Percentiles rank a stretch among this genome's conserved stretches.
Conservation (phyloP, 2,113 vertebrate species). For the Mormyrus iriodes region DNA sequence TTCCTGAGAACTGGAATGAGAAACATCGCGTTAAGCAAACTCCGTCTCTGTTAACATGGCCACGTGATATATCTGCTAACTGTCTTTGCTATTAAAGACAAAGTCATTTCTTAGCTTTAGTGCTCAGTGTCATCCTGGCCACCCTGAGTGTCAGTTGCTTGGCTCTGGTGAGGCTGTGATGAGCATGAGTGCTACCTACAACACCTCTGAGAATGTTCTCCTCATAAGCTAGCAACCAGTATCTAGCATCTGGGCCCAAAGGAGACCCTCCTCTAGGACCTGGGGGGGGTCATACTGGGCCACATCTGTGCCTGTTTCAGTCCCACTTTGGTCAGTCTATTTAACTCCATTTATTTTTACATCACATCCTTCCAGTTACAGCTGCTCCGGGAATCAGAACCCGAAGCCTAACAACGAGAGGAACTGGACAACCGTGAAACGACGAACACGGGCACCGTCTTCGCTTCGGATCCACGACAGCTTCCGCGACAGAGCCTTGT, state of each 20-base stretch:
- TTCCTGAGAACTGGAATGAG: background rate
- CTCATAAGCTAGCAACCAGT: background rate
- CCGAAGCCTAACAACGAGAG: background rate
- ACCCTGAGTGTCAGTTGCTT: background rate
- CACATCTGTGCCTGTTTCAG: background rate
- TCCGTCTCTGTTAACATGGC: background rate
- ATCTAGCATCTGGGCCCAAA: background rate
- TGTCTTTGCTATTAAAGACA: background rate
- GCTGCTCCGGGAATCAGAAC: background rate
- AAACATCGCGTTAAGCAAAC: background rate
- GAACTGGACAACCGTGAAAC: background rate
- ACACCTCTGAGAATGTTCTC: slow-evolving; percentile 7
- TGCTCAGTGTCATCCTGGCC: background rate
- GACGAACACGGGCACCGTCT: background rate
- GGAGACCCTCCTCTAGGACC: background rate
- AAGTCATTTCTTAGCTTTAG: background rate
- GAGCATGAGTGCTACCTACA: background rate
- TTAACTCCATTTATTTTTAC: background rate
- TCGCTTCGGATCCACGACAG: background rate
- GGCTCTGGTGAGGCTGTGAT: background rate
- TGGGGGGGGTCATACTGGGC: background rate
- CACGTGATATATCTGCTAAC: background rate
- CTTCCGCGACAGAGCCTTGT: background rate
- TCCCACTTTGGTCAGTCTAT: background rate
- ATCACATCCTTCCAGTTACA: background rate